Conservation (phyloP, 2,888 invertebrate genomes). For the Drosophila prostipennis region DNA sequence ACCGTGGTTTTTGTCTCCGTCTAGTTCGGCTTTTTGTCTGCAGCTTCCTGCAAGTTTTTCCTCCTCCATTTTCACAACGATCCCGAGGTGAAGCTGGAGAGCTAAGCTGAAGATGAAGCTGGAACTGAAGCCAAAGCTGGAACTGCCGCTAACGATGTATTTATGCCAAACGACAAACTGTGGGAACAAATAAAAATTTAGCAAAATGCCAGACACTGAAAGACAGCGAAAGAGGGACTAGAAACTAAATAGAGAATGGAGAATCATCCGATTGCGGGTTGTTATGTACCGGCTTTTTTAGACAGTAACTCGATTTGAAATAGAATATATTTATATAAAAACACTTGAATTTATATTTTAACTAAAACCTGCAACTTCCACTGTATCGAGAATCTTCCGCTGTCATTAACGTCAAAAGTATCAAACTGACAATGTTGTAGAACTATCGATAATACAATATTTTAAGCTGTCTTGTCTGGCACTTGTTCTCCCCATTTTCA, state of each 20-base stretch:
- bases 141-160: conserved; percentile 68
- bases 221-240: conserved; percentile 23
- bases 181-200: conserved; percentile 78
- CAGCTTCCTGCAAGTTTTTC: conserved; percentile 68
- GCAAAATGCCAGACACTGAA: conserved; percentile 61
- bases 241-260: conserved; percentile 10
- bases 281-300: background rate
- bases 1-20: conserved; percentile 43
- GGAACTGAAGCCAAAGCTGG: conserved; percentile 21
- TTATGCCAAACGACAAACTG: conserved; percentile 79
- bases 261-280: conserved; percentile 36
- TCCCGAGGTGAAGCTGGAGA: conserved; percentile 29
- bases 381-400: conserved; percentile 35
- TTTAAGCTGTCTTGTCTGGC: conserved; percentile 45
- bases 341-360: background rate
- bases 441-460: conserved; percentile 69
- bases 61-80: conserved; percentile 13
- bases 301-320: background rate
- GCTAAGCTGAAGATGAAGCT: conserved; percentile 6
- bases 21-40: conserved; percentile 63
- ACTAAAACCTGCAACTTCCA: conserved; percentile 3
- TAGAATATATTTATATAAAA: background rate
- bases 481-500: conserved; percentile 40
- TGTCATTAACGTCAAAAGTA: conserved; percentile 70
- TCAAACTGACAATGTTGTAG: conserved; percentile 67